phyloP scores from a whole-genome alignment of 2,113 vertebrate genomes.

The Balaeniceps rex region DNA sequence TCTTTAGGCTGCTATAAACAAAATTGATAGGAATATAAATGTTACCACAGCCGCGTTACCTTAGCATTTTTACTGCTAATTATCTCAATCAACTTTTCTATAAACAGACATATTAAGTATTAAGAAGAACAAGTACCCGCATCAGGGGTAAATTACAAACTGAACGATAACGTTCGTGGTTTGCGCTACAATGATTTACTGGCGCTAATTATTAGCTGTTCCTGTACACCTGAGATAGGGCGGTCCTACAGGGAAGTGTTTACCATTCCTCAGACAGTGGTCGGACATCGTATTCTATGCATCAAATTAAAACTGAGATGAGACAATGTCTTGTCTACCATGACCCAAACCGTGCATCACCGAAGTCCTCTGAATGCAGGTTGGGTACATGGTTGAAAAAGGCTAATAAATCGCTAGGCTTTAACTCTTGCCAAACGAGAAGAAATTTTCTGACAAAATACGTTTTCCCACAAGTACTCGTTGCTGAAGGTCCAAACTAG shows the following conservation, averaged over 20 bases:
- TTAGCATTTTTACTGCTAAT: slow-evolving; percentile 50
- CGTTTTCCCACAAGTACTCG: not conserved
- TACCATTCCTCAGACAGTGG: not conserved
- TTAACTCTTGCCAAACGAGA: not conserved
- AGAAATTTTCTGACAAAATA: not conserved
- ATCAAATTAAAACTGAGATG: not conserved
- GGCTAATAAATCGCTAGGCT: not conserved
- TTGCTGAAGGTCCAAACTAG: not conserved
- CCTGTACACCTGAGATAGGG: not conserved
- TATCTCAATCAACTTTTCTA: slow-evolving; percentile 56
- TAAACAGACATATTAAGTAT: slow-evolving; percentile 48
- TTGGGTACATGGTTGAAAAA: not conserved
- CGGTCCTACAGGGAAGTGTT: not conserved
- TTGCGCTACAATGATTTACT: not conserved
- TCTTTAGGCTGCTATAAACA: slow-evolving; percentile 63
- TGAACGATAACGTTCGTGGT: not conserved
- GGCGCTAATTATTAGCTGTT: not conserved
- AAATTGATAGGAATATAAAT: slow-evolving; percentile 48
- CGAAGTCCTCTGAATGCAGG: not conserved
- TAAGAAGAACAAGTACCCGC: slow-evolving; percentile 19
- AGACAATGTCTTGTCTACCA: not conserved
- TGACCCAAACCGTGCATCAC: not conserved
- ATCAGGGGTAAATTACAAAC: slow-evolving; percentile 40
- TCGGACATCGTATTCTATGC: not conserved
- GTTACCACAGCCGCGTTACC: slow-evolving; percentile 16